Base-by-base conservation (phyloP, 2,113 vertebrate species). In the Coreoperca whiteheadi region DNA sequence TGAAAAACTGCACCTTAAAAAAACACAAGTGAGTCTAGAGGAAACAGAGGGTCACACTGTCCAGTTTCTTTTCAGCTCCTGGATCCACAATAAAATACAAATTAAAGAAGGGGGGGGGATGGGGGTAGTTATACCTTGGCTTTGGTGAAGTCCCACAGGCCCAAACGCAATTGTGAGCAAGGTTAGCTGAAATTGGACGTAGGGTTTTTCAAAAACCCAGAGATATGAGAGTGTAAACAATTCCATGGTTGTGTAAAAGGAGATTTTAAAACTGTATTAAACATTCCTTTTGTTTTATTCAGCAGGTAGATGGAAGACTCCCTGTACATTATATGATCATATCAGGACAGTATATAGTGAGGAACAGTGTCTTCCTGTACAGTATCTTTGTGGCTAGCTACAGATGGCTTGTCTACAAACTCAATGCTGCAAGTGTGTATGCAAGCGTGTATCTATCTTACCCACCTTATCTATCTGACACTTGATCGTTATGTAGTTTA, bases 161-260 rank as follows among this genome's bases (percentile, higher is more conserved):
- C 53, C 51, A 75, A 63, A 78, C 56, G 75, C 39, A 72, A 69
- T 76, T 67, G 18, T 64, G 15, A 78, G 34, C 61, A 82, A 89
- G 79, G 78, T 88, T 75, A 81, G 71, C 46, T 66, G 48, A 81
- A 87, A 74, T 21, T 57, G 63, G 25, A 15, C 21, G 2, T 23
- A 60, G 57, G 66, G 39, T 74, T 72, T 77, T 69, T 15, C 51
- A 15, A 43, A 74, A 48, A 46, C 14, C 16, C 25, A 70, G 41
- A 67, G n/a, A 63, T 3, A 61, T 67, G 46, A 39, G 12, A 25
- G n/a, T 30, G 50, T 70, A 70, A 81, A 84, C 67, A 80, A 61
- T 64, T 68, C 37, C 56, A 18, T 20, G 1, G 43, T 37, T 43
- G 8, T 67, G 51, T 25, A 15, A 74, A 72, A 51, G 16, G 30